Evolutionary conservation across 2,888 invertebrate genomes (phyloP), one percentile per base, ranked within the genome.

Genomic region (Camponotus fellah): DNA sequence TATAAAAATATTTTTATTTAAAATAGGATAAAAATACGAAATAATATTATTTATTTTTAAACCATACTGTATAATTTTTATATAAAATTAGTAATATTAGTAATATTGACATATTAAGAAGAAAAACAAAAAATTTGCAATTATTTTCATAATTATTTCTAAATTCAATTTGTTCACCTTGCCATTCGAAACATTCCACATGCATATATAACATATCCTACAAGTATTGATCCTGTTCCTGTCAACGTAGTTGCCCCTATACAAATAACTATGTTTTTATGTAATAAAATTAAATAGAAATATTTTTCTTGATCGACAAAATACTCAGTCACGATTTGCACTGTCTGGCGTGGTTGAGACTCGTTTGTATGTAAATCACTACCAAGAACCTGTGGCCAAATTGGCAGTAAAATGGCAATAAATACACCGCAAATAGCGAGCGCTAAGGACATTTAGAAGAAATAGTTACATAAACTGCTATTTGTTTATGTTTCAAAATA

Each of bases 101-200:
- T 26, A 26, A 26, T 26, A 26, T 26, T 1, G 2, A 26, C 26
- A 8, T 1, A 26, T 58, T 21, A 49, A 17, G 17, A 49, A 14
- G n/a, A 32, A 4, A 43, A 26, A 46, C 1, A 1, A 32, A 62
- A 3, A 14, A 43, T 32, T 34, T 46, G 43, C 26, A 26, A 2
- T 17, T 3, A 68, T 66, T 34, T 49, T 46, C 5, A 49, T 0
- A 3, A 32, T 46, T 64, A 10, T 21, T 21, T 5, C 5, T 34
- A 75, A 3, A 26, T 17, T 65, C 17, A 8, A 37, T 76, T 12
- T 66, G 12, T 5, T 43, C 32, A 49, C 49, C 49, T 49, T 2
- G 49, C 66, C 12, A 77, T 77, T 17, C 12, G 53, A n/a, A 77
- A 77, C 40, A 77, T 56, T 32, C 53, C 76, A 6, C 76, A 77